A percentile compares a stretch with the other conserved stretches of the same genome.
Conservation (phyloP, 2,113 vertebrate genomes). For the Epinephelus fuscoguttatus region DNA sequence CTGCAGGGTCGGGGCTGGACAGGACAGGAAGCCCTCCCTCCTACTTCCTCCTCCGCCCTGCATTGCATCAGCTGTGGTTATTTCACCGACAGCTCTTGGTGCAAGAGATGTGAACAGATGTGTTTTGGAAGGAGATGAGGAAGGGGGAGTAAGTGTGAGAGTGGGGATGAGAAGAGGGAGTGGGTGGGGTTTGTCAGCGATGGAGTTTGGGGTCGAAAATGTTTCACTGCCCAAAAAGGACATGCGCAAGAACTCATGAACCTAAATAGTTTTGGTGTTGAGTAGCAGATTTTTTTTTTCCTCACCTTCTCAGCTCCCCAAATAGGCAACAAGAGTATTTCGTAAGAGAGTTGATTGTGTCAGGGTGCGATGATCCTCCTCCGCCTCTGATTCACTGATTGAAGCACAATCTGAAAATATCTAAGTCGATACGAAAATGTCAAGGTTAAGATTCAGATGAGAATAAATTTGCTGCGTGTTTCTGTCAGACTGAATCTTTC, state of each 20-base stretch:
- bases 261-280: conserved; percentile 68
- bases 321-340: conserved; percentile 56
- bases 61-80: conserved; percentile 74
- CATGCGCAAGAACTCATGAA: conserved; percentile 57
- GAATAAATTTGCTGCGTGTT: background rate
- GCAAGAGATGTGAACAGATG: conserved; percentile 78
- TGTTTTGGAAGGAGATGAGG: conserved; percentile 56
- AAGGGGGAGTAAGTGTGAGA: conserved; percentile 1
- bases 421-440: background rate
- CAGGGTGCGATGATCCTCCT: conserved; percentile 24
- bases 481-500: background rate
- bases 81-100: conserved; percentile 54
- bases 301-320: conserved; percentile 21
- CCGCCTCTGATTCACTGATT: conserved; percentile 35
- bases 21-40: conserved; percentile 75
- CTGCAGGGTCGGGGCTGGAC: conserved; percentile 36
- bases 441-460: background rate
- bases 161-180: background rate
- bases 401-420: background rate
- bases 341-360: conserved; percentile 37
- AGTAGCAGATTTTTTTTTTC: conserved; percentile 38
- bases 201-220: conserved; percentile 61
- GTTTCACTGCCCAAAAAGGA: conserved; percentile 85
- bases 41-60: conserved; percentile 54
- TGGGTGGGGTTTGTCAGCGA: conserved; percentile 41